phyloP scores from a whole-genome alignment of 2,113 vertebrate genomes.

The Upupa epops region DNA sequence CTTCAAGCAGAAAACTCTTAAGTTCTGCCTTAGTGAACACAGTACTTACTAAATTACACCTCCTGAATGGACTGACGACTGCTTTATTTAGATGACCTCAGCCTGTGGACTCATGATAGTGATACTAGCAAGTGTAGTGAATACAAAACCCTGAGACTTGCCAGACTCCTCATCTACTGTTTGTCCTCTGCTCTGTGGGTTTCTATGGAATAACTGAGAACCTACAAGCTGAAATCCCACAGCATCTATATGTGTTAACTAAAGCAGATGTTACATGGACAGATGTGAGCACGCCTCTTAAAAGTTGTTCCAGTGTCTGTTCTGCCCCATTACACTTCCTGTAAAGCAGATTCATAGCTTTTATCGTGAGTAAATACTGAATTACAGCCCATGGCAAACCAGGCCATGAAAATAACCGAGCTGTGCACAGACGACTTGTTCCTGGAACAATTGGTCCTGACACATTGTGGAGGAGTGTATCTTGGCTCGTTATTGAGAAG shows the following conservation, averaged over 20 bases:
- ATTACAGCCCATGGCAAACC: conserved; percentile 5
- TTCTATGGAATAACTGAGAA: neutral
- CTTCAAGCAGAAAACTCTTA: neutral
- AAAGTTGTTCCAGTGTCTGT: neutral
- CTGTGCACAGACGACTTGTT: conserved; percentile 24
- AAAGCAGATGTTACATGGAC: neutral
- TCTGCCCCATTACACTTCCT: neutral
- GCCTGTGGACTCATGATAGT: neutral
- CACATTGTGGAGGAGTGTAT: conserved; percentile 17
- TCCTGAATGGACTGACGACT: neutral
- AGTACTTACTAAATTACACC: neutral
- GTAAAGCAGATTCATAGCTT: conserved; percentile 14
- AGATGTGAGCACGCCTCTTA: neutral
- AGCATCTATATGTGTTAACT: neutral
- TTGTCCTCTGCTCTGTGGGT: neutral
- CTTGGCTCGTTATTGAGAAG: conserved; percentile 4
- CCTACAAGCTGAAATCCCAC: neutral
- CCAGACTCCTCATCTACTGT: neutral
- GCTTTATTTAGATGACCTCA: neutral
- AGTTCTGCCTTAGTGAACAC: neutral
- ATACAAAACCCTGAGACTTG: neutral
- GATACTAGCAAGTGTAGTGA: neutral
- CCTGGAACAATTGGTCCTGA: conserved; percentile 38
- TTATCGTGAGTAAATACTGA: conserved; percentile 18
- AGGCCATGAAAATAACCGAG: conserved; percentile 43